Evolutionary conservation across 1,140 invertebrate genomes (phyloP).

Genomic region (Drosophila malerkotliana): DNA sequence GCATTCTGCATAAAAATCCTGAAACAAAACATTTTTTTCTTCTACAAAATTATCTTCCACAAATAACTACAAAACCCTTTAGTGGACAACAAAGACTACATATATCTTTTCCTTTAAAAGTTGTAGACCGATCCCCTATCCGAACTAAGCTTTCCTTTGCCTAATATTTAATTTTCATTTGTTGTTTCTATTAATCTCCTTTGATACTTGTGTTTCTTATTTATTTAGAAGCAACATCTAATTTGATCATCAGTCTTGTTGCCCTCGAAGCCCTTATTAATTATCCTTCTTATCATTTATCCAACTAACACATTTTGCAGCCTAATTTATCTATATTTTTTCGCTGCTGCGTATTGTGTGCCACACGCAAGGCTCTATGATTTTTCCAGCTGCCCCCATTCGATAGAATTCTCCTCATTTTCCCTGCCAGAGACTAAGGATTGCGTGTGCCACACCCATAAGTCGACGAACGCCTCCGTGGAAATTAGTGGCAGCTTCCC

Average conservation of each 20-base stretch:
- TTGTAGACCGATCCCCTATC: too few species aligned
- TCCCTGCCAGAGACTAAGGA: not conserved
- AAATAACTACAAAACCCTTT: too few species aligned
- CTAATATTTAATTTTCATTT: not conserved
- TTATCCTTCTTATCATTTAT: slow-evolving; percentile 48
- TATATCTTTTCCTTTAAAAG: too few species aligned
- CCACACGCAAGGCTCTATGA: slow-evolving; percentile 62
- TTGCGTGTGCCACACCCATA: slow-evolving; percentile 66
- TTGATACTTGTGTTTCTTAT: slow-evolving; percentile 15
- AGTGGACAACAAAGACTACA: too few species aligned
- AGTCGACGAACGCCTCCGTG: slow-evolving; percentile 37
- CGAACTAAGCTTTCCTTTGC: not conserved
- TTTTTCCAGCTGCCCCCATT: slow-evolving; percentile 19
- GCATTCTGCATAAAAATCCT: too few species aligned
- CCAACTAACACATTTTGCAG: slow-evolving; percentile 46
- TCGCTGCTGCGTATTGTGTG: slow-evolving; percentile 33
- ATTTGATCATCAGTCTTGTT: slow-evolving; percentile 23
- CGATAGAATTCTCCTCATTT: slow-evolving; percentile 2
- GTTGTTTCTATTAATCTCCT: not conserved
- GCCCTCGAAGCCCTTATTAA: slow-evolving; percentile 53
- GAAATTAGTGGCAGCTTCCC: slow-evolving; percentile 53
- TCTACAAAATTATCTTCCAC: too few species aligned
- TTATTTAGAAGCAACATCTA: slow-evolving; percentile 41
- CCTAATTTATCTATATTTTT: slow-evolving; percentile 66
- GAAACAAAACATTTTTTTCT: too few species aligned